A percentile compares a stretch with the other conserved stretches of the same genome.
These are phyloP conservation scores for Copsychus sechellarum DNA, from an alignment of 2,113 vertebrate genomes.

Conservation along the genomic window DNA sequence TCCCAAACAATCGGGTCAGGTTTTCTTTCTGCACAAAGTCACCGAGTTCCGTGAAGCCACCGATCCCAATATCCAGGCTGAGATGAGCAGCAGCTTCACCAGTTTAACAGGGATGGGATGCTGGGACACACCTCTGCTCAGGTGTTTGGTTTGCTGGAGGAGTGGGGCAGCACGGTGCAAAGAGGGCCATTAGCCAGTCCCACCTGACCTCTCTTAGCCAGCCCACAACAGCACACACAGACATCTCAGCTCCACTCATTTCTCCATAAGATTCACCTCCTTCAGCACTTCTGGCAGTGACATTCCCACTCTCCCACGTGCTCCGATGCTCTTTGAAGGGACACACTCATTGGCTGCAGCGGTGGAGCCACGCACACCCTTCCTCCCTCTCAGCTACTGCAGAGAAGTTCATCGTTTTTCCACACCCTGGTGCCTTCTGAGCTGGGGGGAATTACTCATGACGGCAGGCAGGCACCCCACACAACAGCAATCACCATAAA, in stretches of 20 bases:
- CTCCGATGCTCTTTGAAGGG: background rate
- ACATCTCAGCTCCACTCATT: background rate
- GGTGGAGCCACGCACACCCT: constrained; percentile 1
- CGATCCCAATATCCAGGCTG: too few species aligned
- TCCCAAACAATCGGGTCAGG: too few species aligned
- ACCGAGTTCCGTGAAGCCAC: too few species aligned
- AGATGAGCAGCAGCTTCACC: too few species aligned
- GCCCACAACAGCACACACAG: background rate
- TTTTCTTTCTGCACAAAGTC: too few species aligned
- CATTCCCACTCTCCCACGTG: constrained; percentile 4
- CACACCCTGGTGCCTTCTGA: background rate
- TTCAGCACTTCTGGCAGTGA: constrained; percentile 1
- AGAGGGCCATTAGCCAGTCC: background rate
- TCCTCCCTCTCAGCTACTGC: background rate
- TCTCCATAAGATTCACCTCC: background rate
- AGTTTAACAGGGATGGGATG: background rate
- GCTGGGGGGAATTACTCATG: constrained; percentile 25
- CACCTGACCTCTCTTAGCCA: background rate
- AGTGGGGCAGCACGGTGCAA: rapidly evolving
- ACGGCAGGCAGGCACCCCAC: background rate
- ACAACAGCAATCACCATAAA: background rate
- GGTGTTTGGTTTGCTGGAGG: background rate
- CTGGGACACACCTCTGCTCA: background rate
- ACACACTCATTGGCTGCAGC: background rate
- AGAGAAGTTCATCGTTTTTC: constrained; percentile 19